Conservation (phyloP, 1,140 invertebrate genomes). For the Cryptotermes secundus region DNA sequence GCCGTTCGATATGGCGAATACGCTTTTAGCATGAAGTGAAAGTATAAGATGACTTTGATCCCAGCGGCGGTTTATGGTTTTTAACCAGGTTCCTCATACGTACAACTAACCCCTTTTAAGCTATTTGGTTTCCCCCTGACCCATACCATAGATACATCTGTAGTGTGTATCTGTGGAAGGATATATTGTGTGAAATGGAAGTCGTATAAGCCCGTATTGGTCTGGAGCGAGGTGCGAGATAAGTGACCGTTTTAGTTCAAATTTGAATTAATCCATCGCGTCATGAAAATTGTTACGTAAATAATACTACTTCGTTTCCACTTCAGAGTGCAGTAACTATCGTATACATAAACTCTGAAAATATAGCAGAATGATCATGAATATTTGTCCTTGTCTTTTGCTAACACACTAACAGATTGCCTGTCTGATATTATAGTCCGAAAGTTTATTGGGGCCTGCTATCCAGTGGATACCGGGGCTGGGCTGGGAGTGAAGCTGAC, state of each 20-base stretch:
- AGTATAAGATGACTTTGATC: background rate
- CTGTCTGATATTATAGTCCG: too few relatives aligned
- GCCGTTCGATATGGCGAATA: conserved; percentile 11
- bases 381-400: too few relatives aligned
- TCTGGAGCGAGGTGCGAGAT: background rate
- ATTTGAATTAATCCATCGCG: background rate
- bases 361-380: too few relatives aligned
- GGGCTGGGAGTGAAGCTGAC: too few relatives aligned
- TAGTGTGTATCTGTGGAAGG: background rate
- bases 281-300: background rate
- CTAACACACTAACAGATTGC: too few relatives aligned
- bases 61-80: background rate
- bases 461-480: too few relatives aligned
- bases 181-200: background rate
- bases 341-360: too few relatives aligned
- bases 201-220: background rate
- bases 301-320: background rate
- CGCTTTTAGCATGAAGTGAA: background rate
- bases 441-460: too few relatives aligned
- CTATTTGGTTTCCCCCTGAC: background rate
- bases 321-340: too few relatives aligned
- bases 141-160: background rate
- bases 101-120: background rate
- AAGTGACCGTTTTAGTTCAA: background rate
- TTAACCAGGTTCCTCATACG: background rate